Conservation (phyloP, 1,140 invertebrate species). For the Drosophila quadrilineata region DNA sequence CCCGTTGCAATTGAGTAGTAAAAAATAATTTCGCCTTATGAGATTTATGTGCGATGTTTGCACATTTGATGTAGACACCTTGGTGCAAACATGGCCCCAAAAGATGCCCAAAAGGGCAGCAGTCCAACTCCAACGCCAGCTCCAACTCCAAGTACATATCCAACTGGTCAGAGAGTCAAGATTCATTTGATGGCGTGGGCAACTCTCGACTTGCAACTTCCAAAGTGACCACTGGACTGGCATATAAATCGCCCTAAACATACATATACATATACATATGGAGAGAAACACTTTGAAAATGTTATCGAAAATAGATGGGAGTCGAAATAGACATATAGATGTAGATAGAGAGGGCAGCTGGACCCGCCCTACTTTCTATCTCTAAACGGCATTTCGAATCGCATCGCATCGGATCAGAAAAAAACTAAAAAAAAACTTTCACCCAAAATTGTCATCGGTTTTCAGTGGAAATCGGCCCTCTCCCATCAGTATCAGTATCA, state of each 20-base stretch:
- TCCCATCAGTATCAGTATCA: too few relatives aligned
- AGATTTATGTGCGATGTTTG: conserved; percentile 80
- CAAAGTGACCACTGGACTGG: conserved; percentile 22
- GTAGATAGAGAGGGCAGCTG: neutral
- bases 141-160: neutral
- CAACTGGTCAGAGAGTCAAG: conserved; percentile 1
- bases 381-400: conserved; percentile 54
- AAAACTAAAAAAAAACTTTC: conserved; percentile 50
- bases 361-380: conserved; percentile 74
- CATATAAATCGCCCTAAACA: conserved; percentile 65
- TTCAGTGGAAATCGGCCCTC: too few relatives aligned
- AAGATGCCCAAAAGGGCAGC: too few relatives aligned
- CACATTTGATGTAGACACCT: conserved; percentile 79
- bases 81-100: conserved; percentile 31
- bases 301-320: too few relatives aligned
- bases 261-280: too few relatives aligned
- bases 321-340: too few relatives aligned
- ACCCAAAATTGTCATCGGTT: conserved; percentile 69
- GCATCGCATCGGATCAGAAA: too few relatives aligned
- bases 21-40: conserved; percentile 75
- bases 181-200: conserved; percentile 2
- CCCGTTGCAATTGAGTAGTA: conserved; percentile 74
- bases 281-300: conserved; percentile 1
- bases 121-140: conserved; percentile 7
- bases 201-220: too few relatives aligned